A percentile compares a stretch with the other conserved stretches of the same genome.
Evolutionary conservation across 2,797 vertebrate species (phyloP).

Genomic region (Trachurus trachurus): DNA sequence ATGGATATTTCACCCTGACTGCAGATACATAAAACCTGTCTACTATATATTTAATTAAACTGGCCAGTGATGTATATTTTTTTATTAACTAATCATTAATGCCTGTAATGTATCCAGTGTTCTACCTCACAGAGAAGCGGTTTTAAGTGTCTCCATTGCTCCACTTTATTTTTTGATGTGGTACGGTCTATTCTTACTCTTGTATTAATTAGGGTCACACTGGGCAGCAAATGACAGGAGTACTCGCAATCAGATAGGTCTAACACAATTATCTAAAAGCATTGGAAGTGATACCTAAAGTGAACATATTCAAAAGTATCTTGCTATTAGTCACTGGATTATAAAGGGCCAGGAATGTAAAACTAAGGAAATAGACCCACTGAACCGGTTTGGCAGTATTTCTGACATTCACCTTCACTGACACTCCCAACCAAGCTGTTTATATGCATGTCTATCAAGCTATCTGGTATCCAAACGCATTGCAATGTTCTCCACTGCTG

Average conservation of each 20-base stretch:
- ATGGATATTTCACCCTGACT: not conserved
- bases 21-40: conserved; percentile 10
- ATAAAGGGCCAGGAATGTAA: not conserved
- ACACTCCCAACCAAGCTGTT: not conserved
- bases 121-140: not conserved
- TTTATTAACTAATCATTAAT: conserved; percentile 33
- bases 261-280: not conserved
- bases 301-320: not conserved
- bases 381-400: no score
- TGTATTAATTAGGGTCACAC: conserved; percentile 9
- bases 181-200: not conserved
- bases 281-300: not conserved
- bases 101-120: not conserved
- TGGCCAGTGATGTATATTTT: conserved; percentile 7
- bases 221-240: not conserved
- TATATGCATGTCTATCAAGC: not conserved
- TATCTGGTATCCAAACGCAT: not conserved
- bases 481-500: no score
- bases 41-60: conserved; percentile 17
- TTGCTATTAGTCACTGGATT: not conserved
- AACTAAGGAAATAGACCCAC: no score
- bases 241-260: not conserved
- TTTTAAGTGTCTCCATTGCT: not conserved
- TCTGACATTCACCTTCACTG: not conserved
- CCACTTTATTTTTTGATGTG: not conserved